Percentiles rank a stretch among this genome's conserved stretches.
Conservation (phyloP, 2,113 vertebrate genomes). For the Octodon degus region DNA sequence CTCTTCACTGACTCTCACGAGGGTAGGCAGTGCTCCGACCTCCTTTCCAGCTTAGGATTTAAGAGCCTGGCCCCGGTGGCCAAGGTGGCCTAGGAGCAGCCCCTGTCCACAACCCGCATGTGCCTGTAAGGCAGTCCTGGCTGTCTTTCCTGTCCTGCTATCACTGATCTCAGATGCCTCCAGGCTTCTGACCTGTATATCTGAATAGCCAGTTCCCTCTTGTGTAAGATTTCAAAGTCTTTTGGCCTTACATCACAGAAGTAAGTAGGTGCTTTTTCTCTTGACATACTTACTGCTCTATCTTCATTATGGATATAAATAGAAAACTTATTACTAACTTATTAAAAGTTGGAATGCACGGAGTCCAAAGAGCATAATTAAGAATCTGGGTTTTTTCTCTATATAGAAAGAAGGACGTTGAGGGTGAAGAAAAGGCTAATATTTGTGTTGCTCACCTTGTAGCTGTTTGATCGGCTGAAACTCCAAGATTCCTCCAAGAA, state of each 20-base stretch:
- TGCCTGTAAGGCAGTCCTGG: neutral
- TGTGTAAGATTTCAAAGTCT: neutral
- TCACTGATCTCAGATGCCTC: neutral
- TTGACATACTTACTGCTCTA: neutral
- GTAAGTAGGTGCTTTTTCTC: conserved; percentile 20
- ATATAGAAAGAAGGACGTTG: neutral
- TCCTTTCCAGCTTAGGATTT: neutral
- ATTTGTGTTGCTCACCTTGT: conserved; percentile 70
- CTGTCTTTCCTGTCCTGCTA: neutral
- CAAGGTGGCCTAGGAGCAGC: neutral
- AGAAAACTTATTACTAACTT: conserved; percentile 44
- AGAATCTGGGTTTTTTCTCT: neutral
- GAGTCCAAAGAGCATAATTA: neutral
- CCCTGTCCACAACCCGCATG: neutral
- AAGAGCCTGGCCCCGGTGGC: neutral
- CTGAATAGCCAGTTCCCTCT: neutral
- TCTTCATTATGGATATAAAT: neutral
- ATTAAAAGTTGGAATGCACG: neutral
- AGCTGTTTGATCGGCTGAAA: conserved; percentile 95
- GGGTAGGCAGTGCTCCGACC: conserved; percentile 85
- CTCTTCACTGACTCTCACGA: conserved; percentile 93
- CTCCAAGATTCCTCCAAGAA: conserved; percentile 90
- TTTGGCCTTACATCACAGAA: neutral
- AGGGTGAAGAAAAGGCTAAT: conserved; percentile 17
- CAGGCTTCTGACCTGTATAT: neutral